Base-by-base conservation (phyloP, 2,113 vertebrate genomes). In the Crocuta crocuta region DNA sequence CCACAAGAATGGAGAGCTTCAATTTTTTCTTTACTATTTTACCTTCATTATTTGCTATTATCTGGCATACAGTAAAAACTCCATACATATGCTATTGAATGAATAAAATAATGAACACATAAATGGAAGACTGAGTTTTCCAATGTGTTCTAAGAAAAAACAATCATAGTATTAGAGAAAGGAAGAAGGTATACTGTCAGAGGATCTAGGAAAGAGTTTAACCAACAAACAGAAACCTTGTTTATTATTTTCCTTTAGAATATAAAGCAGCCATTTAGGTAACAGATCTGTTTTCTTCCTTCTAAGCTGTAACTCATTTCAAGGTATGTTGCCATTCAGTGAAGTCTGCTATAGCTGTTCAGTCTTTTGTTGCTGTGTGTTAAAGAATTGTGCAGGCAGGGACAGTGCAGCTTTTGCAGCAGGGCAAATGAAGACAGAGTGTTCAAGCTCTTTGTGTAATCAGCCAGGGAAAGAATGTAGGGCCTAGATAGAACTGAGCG, bases 201-300 rank as follows among this genome's bases (percentile, higher is more conserved):
- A 86, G 31, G 23, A 39, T 26, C 24, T 13, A 76, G 4, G 48
- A 81, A 45, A 4, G 48, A 15, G 7, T 33, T 88, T 74, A 68
- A 48, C 58, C 48, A 76, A 4, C 43, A 58, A 81, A 26, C 63
- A 80, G n/a, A 96, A 53, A 17, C 13, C 50, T 28, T 39, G 9
- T 95, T 86, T 79, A n/a, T 81, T 66, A 10, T 48, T 93, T 88
- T 82, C 9, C 74, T 83, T 80, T 71, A 96, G 68, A 66, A 83
- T 58, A 35, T 31, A 83, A 19, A 61, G 4, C 8, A 79, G 24
- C 61, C 28, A 31, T 31, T 48, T 68, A 68, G 31, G 31, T 68
- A 48, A 83, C 24, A 45, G 1, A 43, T 35, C 28, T 58, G 16
- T 15, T 39, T 73, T 80, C 39, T 65, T 65, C 21, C 15, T 79